Percentiles rank a stretch among this genome's conserved stretches.
phyloP scores from a whole-genome alignment of 2,113 vertebrate species.

The Chinchilla lanigera region DNA sequence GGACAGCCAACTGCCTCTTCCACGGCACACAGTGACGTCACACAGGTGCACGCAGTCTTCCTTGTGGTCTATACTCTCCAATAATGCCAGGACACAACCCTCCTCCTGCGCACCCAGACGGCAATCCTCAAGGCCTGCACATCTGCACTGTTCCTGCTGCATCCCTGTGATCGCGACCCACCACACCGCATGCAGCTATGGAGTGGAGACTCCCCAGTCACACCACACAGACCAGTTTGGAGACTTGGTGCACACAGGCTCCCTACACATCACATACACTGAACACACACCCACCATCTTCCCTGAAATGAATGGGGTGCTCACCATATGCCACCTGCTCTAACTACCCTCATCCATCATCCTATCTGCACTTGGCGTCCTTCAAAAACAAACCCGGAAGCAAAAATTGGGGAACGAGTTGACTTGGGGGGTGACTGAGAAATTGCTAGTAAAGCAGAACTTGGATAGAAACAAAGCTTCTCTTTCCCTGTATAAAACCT shows the following conservation, averaged over 20 bases:
- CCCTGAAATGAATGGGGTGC: neutral
- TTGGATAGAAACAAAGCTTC: no score
- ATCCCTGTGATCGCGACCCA: neutral
- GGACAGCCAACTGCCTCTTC: neutral
- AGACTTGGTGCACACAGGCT: neutral
- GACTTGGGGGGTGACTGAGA: neutral
- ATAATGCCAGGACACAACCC: fast-evolving
- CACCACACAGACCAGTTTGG: fast-evolving
- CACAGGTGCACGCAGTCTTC: fast-evolving
- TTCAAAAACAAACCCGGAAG: slow-evolving; percentile 14
- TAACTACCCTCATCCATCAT: neutral
- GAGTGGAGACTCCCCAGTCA: neutral
- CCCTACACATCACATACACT: neutral
- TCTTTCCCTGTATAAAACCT: no score
- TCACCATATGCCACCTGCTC: neutral
- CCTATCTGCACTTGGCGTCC: neutral
- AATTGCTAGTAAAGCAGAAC: no score
- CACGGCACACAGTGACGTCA: neutral
- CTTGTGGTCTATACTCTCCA: fast-evolving
- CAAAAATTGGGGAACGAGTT: neutral
- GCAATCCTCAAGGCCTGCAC: no score
- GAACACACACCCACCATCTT: neutral
- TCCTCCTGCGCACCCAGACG: neutral
- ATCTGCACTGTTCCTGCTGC: fast-evolving
- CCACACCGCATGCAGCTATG: fast-evolving